phyloP scores from a whole-genome alignment of 2,113 vertebrate genomes.

The Pleuronectes platessa region DNA sequence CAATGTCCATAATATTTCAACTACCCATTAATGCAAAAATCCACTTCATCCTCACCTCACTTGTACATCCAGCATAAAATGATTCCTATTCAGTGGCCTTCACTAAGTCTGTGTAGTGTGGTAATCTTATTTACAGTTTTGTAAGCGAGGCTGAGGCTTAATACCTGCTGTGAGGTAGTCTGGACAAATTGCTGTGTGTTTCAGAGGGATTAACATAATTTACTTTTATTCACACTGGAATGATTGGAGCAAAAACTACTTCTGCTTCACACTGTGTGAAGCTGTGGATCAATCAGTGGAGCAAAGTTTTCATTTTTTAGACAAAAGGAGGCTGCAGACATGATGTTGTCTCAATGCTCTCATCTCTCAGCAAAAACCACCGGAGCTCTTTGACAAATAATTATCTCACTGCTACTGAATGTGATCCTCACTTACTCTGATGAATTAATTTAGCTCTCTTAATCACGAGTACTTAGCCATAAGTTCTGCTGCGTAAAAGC shows the following conservation, averaged over 20 bases:
- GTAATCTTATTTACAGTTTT: constrained; percentile 21
- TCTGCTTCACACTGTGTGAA: not conserved
- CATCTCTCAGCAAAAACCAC: too few relatives aligned
- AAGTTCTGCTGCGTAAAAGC: too few relatives aligned
- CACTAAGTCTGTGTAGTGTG: not conserved
- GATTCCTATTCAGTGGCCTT: not conserved
- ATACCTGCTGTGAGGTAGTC: constrained; percentile 55
- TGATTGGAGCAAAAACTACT: constrained; percentile 20
- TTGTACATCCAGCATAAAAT: not conserved
- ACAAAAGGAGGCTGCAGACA: not conserved
- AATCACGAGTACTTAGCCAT: too few relatives aligned
- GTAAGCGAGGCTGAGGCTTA: constrained; percentile 14
- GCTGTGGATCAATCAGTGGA: not conserved
- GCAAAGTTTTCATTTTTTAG: not conserved
- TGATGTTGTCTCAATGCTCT: too few relatives aligned
- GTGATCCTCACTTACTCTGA: not conserved
- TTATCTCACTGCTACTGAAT: too few relatives aligned
- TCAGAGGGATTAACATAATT: constrained; percentile 32
- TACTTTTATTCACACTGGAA: constrained; percentile 10
- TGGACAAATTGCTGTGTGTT: constrained; percentile 22
- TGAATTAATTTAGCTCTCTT: too few relatives aligned
- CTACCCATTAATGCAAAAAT: not conserved
- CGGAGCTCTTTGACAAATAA: too few relatives aligned
- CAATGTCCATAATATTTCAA: not conserved
- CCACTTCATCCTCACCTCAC: not conserved